Percentiles rank a stretch among this genome's conserved stretches.
These are phyloP conservation scores for Myrmecophaga tridactyla DNA, from an alignment of 2,113 vertebrate genomes.

Conservation along the genomic window DNA sequence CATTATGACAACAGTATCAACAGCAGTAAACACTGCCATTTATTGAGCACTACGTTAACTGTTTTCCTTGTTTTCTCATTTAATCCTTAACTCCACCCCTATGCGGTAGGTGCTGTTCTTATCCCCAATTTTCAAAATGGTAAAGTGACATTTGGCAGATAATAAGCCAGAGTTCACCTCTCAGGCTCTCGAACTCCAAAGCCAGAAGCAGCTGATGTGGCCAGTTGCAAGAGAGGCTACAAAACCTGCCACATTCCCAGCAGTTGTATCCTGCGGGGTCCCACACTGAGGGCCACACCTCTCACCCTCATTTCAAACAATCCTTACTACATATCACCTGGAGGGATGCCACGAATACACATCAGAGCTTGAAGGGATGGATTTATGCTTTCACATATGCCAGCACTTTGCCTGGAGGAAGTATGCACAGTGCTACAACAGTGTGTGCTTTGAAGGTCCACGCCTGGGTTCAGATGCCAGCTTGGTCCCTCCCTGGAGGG, in stretches of 20 bases:
- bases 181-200: not conserved
- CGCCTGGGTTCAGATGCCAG: not conserved
- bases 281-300: not conserved
- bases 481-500: not conserved
- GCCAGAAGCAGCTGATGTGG: not conserved
- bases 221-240: not conserved
- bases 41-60: not conserved
- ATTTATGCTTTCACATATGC: not conserved
- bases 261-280: not conserved
- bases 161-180: not conserved
- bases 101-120: not conserved
- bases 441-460: not conserved
- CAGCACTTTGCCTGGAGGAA: not conserved
- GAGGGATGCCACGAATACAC: not conserved
- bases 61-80: not conserved
- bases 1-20: not conserved
- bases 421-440: not conserved
- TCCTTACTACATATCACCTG: not conserved
- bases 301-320: not conserved
- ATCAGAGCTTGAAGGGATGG: not conserved
- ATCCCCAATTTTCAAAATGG: not conserved
- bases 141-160: not conserved
- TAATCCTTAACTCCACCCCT: not conserved
- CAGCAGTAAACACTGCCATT: not conserved
- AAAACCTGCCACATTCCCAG: not conserved